Evolutionary conservation across 2,113 vertebrate species (phyloP).

Genomic region (Daubentonia madagascariensis): DNA sequence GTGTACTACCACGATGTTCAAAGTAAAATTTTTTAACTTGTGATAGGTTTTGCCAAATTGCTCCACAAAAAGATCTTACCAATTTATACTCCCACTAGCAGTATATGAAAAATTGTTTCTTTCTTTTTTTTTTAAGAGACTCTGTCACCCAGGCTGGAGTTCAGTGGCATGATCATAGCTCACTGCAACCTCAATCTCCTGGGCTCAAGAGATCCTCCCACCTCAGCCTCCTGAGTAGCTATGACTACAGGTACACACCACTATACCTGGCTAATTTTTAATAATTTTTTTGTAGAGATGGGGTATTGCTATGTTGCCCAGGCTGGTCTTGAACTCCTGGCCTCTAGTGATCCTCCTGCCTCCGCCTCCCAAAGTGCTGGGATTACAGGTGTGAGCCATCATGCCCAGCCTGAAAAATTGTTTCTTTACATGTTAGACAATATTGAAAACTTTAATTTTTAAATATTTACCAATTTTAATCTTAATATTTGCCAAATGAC

Average conservation of each 20-base stretch:
- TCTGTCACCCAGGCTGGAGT: too few species aligned
- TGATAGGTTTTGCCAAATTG: background rate
- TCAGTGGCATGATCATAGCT: too few species aligned
- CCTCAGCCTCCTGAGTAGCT: too few species aligned
- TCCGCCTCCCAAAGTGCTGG: too few species aligned
- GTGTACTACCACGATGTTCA: background rate
- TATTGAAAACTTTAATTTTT: conserved; percentile 3
- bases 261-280: too few species aligned
- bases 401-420: background rate
- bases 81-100: background rate
- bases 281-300: too few species aligned
- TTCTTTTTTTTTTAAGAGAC: background rate
- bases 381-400: too few species aligned
- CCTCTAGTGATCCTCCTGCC: too few species aligned
- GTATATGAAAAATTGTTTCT: background rate
- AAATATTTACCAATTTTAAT: conserved; percentile 9
- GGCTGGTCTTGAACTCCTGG: too few species aligned
- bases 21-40: conserved; percentile 6
- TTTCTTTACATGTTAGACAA: background rate
- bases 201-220: too few species aligned
- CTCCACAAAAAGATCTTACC: background rate
- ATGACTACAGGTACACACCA: too few species aligned
- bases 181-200: too few species aligned
- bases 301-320: background rate
- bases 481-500: conserved; percentile 3